A percentile compares a stretch with the other conserved stretches of the same genome.
phyloP scores from a whole-genome alignment of 2,113 vertebrate genomes.

The Lucifuga dentata region DNA sequence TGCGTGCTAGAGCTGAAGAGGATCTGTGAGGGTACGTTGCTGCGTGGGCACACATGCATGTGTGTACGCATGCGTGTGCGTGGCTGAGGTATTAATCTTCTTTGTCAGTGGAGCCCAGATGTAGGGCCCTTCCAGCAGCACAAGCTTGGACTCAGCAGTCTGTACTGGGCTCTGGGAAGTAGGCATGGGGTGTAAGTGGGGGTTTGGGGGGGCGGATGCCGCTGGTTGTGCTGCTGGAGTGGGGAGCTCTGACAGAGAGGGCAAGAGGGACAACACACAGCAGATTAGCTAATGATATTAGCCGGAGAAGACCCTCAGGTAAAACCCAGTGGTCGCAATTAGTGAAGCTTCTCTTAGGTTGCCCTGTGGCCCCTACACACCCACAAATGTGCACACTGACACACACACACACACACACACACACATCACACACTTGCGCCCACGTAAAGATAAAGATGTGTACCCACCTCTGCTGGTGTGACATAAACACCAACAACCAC shows the following conservation, averaged over 20 bases:
- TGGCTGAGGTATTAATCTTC: conserved; percentile 96
- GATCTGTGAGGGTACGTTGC: conserved; percentile 7
- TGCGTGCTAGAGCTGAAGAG: not conserved
- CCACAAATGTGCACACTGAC: conserved; percentile 31
- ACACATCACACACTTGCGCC: conserved; percentile 15
- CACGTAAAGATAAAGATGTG: not conserved
- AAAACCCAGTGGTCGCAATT: conserved; percentile 85
- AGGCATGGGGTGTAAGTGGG: conserved; percentile 40
- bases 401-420: conserved; percentile 22
- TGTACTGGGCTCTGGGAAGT: conserved; percentile 83
- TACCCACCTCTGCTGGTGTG: conserved; percentile 10
- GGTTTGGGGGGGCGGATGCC: conserved; percentile 42
- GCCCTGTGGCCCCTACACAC: conserved; percentile 65
- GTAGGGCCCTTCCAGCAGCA: conserved; percentile 92
- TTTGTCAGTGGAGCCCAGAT: conserved; percentile 98
- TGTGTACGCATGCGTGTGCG: conserved; percentile 58
- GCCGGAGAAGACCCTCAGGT: conserved; percentile 74
- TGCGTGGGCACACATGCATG: conserved; percentile 17
- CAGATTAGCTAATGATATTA: conserved; percentile 87
- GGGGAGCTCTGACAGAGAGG: conserved; percentile 67
- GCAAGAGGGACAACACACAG: conserved; percentile 80
- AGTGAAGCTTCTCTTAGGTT: conserved; percentile 76
- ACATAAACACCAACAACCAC: conserved; percentile 39
- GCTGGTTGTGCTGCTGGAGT: conserved; percentile 84
- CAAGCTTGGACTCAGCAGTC: conserved; percentile 98